Evolutionary conservation across 2,113 vertebrate species (phyloP), one percentile per base, ranked within the genome.

Genomic region (Menidia beryllina): DNA sequence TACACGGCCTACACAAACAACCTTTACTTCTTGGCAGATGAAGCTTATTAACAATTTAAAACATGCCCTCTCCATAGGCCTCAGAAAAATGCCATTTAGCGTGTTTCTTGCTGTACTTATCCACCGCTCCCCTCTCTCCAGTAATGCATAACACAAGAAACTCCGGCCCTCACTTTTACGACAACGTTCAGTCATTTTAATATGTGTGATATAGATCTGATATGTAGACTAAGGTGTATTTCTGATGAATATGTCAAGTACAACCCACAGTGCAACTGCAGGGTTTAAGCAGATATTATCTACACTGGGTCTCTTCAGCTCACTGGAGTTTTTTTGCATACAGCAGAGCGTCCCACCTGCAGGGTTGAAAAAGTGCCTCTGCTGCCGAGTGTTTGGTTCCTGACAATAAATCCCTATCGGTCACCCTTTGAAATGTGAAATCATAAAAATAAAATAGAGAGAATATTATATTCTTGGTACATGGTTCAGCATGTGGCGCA

Each of bases 11-110:
- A 88, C 86, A 86, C 83, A 89, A 88, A 87, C 84, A 87, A 79
- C 72, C 80, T 86, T 85, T 79, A 80, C 64, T 75, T 78, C 87
- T 88, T 83, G 84, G 78, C 83, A 89, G 85, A 86, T 83, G 72
- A 86, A 77, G 74, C 84, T 75, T 72, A 88, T 89, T 89, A 86
- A 84, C 80, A 89, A 89, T 89, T 86, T 81, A 82, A 86, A 89
- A 84, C 80, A 84, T 79, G 82, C 69, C 86, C 76, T 69, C 47
- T 2, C 72, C 61, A 78, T 38, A 74, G 82, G 79, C 72, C 69
- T 73, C 76, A 82, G 75, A 72, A 59, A 67, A 56, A 85, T 57
- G 79, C 66, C 83, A 84, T 88, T 84, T 79, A 83, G 78, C 60
- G 41, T 60, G 71, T 75, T 83, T 69, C 57, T 78, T 64, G 8